Percentiles rank a stretch among this genome's conserved stretches.
Conservation (phyloP, 2,797 vertebrate genomes). For the Decapterus maruadsi region DNA sequence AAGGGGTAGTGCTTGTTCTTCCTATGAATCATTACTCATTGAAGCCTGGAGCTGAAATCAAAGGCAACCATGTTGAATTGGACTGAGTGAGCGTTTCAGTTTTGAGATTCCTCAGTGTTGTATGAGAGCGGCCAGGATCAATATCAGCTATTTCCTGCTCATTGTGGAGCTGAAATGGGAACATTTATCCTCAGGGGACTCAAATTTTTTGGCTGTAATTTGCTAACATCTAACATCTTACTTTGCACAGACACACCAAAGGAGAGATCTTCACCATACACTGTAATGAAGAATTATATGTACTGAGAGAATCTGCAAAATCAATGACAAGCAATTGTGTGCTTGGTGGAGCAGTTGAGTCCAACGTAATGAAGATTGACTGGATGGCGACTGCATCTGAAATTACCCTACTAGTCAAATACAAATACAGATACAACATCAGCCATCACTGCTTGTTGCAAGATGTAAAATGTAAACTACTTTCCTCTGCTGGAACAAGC, state of each 20-base stretch:
- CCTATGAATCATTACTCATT: slow-evolving; percentile 53
- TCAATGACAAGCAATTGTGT: slow-evolving; percentile 78
- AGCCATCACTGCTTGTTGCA: slow-evolving; percentile 21
- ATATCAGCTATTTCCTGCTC: slow-evolving; percentile 70
- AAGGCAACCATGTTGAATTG: slow-evolving; percentile 75
- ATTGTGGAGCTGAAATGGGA: slow-evolving; percentile 49
- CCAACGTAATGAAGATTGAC: slow-evolving; percentile 78
- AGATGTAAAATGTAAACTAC: slow-evolving; percentile 36
- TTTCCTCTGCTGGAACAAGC: background rate
- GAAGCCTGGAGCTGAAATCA: slow-evolving; percentile 55
- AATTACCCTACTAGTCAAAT: slow-evolving; percentile 64
- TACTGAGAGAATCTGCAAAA: slow-evolving; percentile 68
- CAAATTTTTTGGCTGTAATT: slow-evolving; percentile 62
- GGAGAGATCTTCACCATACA: slow-evolving; percentile 47
- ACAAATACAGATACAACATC: slow-evolving; percentile 55
- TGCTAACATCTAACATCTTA: slow-evolving; percentile 67
- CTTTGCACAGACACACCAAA: slow-evolving; percentile 45
- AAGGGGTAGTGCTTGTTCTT: slow-evolving; percentile 87
- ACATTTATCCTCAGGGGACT: slow-evolving; percentile 54
- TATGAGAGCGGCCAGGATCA: slow-evolving; percentile 65
- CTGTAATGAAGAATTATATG: slow-evolving; percentile 65
- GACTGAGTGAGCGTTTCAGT: slow-evolving; percentile 46
- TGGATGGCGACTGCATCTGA: slow-evolving; percentile 65
- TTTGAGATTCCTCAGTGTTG: slow-evolving; percentile 56
- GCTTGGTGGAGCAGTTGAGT: slow-evolving; percentile 70